These are phyloP conservation scores for Zonotrichia albicollis DNA, from an alignment of 2,797 vertebrate genomes.

Conservation along the genomic window DNA sequence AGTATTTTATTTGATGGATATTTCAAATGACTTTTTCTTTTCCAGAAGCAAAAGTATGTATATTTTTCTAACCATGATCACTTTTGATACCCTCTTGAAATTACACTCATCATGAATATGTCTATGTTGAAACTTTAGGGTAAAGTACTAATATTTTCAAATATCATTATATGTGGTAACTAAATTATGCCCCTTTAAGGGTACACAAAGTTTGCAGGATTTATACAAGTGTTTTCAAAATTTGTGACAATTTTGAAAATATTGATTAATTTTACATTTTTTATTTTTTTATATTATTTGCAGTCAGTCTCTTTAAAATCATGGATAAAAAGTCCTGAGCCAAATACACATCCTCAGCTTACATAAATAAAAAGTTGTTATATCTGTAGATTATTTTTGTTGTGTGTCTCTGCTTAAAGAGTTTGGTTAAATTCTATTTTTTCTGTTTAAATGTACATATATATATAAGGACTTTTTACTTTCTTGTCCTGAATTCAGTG, in stretches of 20 bases:
- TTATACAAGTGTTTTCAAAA: conserved; percentile 25
- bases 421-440: background rate
- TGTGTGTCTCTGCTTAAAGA: background rate
- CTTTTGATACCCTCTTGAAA: conserved; percentile 49
- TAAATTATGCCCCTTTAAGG: conserved; percentile 8
- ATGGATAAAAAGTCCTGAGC: conserved; percentile 15
- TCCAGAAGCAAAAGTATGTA: conserved; percentile 22
- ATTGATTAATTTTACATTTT: conserved; percentile 8
- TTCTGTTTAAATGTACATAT: background rate
- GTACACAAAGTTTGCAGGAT: background rate
- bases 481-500: background rate
- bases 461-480: background rate
- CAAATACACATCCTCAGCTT: conserved; percentile 14
- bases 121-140: background rate
- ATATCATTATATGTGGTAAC: background rate
- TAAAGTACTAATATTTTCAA: background rate
- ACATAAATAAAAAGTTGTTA: conserved; percentile 42
- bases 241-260: conserved; percentile 18
- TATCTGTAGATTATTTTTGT: background rate
- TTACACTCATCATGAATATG: background rate
- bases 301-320: conserved; percentile 30
- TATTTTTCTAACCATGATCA: conserved; percentile 56
- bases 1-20: background rate
- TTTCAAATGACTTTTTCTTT: conserved; percentile 12
- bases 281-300: conserved; percentile 42